Percentiles rank a stretch among this genome's conserved stretches.
These are phyloP conservation scores for Urophycis tenuis DNA, from an alignment of 2,797 vertebrate genomes.

Conservation along the genomic window DNA sequence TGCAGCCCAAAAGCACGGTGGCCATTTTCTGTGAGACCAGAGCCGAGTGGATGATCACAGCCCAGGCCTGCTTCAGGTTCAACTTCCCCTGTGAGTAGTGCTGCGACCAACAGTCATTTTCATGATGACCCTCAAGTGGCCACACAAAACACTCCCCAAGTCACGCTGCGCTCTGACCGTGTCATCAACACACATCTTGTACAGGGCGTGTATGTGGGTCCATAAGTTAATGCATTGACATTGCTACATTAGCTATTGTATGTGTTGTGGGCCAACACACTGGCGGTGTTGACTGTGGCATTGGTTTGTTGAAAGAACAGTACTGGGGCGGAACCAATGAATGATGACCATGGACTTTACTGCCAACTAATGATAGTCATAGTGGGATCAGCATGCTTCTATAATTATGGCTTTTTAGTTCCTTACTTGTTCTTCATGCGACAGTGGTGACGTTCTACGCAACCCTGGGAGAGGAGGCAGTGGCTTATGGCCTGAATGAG, in stretches of 20 bases:
- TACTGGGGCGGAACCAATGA: neutral
- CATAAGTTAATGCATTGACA: neutral
- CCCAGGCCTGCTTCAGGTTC: conserved; percentile 88
- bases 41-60: conserved; percentile 94
- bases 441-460: conserved; percentile 95
- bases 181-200: neutral
- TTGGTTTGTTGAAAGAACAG: neutral
- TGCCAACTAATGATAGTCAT: neutral
- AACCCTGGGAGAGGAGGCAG: conserved; percentile 91
- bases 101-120: neutral
- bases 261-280: neutral
- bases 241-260: neutral
- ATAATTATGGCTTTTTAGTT: conserved; percentile 1
- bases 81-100: conserved; percentile 86
- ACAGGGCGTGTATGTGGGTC: neutral
- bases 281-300: too few relatives aligned
- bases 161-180: neutral
- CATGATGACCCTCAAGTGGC: neutral
- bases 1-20: conserved; percentile 80
- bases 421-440: conserved; percentile 19
- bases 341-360: neutral
- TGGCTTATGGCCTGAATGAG: conserved; percentile 89
- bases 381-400: neutral
- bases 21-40: conserved; percentile 96
- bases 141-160: neutral